A percentile compares a stretch with the other conserved stretches of the same genome.
These are phyloP conservation scores for Melanostoma scalare DNA, from an alignment of 2,888 invertebrate genomes.

Conservation along the genomic window DNA sequence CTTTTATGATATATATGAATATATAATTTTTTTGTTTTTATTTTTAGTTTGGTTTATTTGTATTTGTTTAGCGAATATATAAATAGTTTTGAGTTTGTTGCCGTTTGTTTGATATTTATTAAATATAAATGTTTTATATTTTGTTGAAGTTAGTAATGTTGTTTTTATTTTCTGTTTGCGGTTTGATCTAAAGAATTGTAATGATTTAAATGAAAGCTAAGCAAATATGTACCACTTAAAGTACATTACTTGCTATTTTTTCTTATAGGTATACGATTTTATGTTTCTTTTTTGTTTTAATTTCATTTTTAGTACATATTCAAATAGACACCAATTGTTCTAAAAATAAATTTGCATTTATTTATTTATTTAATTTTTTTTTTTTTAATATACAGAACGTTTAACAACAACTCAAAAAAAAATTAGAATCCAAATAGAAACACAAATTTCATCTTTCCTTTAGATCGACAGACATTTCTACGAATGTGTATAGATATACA, in stretches of 20 bases:
- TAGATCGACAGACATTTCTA: constrained; percentile 37
- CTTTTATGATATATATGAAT: constrained; percentile 69
- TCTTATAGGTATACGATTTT: neutral
- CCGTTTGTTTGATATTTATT: constrained; percentile 38
- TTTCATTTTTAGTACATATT: constrained; percentile 54
- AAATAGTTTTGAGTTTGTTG: constrained; percentile 65
- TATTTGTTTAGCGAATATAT: constrained; percentile 64
- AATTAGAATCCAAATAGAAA: constrained; percentile 46
- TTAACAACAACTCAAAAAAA: constrained; percentile 48
- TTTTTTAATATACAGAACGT: constrained; percentile 46
- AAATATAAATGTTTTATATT: constrained; percentile 40
- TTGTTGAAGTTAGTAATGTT: constrained; percentile 24
- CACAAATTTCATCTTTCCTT: constrained; percentile 36
- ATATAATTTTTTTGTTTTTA: constrained; percentile 59
- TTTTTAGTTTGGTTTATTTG: constrained; percentile 51
- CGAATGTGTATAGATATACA: constrained; percentile 6
- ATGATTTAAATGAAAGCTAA: constrained; percentile 39
- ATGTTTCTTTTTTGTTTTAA: constrained; percentile 29
- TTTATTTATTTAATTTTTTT: constrained; percentile 36
- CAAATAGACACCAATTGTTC: constrained; percentile 72
- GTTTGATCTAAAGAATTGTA: constrained; percentile 27
- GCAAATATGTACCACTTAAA: constrained; percentile 34
- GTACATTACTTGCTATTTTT: constrained; percentile 26
- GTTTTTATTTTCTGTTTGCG: constrained; percentile 26
- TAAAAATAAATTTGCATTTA: constrained; percentile 66